Percentiles rank a stretch among this genome's conserved stretches.
phyloP scores from a whole-genome alignment of 92 coral and sea anemone genomes.

The Epizoanthus fatuus region DNA sequence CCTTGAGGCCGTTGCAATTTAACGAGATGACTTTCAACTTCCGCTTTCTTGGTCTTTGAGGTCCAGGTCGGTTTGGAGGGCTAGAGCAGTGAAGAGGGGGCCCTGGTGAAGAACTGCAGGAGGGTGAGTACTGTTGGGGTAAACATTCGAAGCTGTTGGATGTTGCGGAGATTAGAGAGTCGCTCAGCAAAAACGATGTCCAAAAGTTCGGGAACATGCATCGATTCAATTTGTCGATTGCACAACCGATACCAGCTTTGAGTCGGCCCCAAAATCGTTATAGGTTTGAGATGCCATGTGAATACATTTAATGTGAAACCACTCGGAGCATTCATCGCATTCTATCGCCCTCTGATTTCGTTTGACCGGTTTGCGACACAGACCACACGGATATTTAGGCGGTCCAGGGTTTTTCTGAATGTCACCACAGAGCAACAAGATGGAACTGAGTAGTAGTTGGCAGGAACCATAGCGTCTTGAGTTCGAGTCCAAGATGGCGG shows the following conservation, averaged over 20 bases:
- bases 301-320: constrained; percentile 36
- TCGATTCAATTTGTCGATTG: too few species aligned
- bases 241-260: constrained; percentile 24
- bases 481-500: constrained; percentile 34
- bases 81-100: constrained; percentile 26
- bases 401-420: constrained; percentile 37
- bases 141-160: constrained; percentile 23
- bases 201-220: constrained; percentile 43
- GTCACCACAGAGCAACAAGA: constrained; percentile 5
- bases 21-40: constrained; percentile 58
- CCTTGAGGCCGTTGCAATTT: constrained; percentile 64
- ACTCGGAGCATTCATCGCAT: constrained; percentile 15
- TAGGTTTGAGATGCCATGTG: constrained; percentile 25
- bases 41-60: constrained; percentile 15
- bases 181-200: constrained; percentile 28
- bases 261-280: constrained; percentile 15
- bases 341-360: constrained; percentile 41
- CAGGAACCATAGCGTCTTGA: not conserved
- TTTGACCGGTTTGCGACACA: constrained; percentile 14
- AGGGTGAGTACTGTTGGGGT: not conserved
- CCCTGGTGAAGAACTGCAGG: constrained; percentile 8
- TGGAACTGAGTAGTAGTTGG: constrained; percentile 28
- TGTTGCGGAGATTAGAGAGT: constrained; percentile 4
- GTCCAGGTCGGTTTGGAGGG: constrained; percentile 1
- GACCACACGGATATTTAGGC: constrained; percentile 32